A percentile compares a stretch with the other conserved stretches of the same genome.
These are phyloP conservation scores for Selene dorsalis DNA, from an alignment of 2,797 vertebrate species.

Conservation along the genomic window DNA sequence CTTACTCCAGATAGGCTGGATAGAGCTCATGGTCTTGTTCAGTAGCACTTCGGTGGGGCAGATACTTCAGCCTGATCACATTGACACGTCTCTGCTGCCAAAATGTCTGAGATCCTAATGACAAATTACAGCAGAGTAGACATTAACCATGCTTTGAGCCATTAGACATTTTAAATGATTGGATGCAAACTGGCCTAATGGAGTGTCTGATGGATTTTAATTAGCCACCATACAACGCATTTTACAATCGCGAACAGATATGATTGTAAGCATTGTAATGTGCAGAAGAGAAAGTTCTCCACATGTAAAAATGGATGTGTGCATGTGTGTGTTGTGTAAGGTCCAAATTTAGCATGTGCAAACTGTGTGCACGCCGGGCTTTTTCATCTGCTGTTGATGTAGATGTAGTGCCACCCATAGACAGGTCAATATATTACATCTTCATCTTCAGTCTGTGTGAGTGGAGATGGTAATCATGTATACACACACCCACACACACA, in stretches of 20 bases:
- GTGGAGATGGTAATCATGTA: constrained; percentile 24
- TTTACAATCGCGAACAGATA: constrained; percentile 38
- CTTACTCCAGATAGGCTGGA: background rate
- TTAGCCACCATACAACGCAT: constrained; percentile 36
- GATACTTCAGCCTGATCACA: constrained; percentile 4
- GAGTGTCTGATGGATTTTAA: constrained; percentile 62
- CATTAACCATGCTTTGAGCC: constrained; percentile 52
- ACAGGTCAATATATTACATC: constrained; percentile 59
- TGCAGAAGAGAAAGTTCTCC: background rate
- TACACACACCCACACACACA: background rate
- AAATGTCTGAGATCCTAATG: constrained; percentile 25
- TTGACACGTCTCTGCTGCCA: background rate
- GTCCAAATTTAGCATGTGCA: background rate
- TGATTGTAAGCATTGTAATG: constrained; percentile 16
- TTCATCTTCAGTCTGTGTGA: constrained; percentile 23
- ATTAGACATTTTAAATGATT: constrained; percentile 53
- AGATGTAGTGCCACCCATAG: constrained; percentile 72
- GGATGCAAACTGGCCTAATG: constrained; percentile 54
- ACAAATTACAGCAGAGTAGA: constrained; percentile 34
- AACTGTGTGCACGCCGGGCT: constrained; percentile 1
- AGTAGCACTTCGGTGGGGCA: background rate
- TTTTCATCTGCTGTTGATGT: constrained; percentile 38
- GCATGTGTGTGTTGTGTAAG: background rate
- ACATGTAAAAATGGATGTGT: background rate
- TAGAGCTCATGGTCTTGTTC: background rate